phyloP scores from a whole-genome alignment of 2,113 vertebrate genomes.

The Salvelinus sp. region DNA sequence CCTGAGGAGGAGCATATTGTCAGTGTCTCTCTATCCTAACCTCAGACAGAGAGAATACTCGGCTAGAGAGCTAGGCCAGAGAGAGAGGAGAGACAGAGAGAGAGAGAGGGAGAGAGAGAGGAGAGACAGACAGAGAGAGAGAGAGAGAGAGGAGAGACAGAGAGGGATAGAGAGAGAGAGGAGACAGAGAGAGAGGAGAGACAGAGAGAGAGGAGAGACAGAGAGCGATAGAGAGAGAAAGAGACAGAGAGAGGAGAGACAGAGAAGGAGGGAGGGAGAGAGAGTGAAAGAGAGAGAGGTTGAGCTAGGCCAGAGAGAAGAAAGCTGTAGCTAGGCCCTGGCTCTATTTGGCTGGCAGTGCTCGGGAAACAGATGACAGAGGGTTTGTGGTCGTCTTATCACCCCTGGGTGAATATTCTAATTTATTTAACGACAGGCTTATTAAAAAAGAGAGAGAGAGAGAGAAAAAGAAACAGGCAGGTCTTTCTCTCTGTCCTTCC shows the following conservation, averaged over 20 bases:
- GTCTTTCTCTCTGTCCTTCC: constrained; percentile 38
- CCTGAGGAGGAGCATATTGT: constrained; percentile 43
- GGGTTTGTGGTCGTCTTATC: constrained; percentile 65
- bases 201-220: no score
- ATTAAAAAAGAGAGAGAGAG: constrained; percentile 48
- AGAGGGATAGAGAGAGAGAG: no score
- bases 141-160: no score
- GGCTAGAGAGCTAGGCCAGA: constrained; percentile 37
- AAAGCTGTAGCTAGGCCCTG: constrained; percentile 33
- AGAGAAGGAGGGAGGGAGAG: no score
- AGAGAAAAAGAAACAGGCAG: constrained; percentile 19
- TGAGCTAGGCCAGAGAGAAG: neutral
- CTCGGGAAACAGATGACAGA: constrained; percentile 69
- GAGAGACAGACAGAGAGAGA: no score
- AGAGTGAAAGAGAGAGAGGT: no score
- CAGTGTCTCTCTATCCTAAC: constrained; percentile 34
- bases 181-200: no score
- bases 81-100: no score
- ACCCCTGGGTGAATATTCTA: constrained; percentile 66
- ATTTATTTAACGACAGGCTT: constrained; percentile 66
- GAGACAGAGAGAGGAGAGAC: no score
- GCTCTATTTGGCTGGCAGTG: constrained; percentile 58
- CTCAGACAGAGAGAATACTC: constrained; percentile 47
- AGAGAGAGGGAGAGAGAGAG: no score
- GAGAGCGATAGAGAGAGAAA: no score